Percentiles rank a stretch among this genome's conserved stretches.
These are phyloP conservation scores for Akabosia matsudoensis DNA, from an alignment of 1,140 invertebrate genomes.

Conservation along the genomic window DNA sequence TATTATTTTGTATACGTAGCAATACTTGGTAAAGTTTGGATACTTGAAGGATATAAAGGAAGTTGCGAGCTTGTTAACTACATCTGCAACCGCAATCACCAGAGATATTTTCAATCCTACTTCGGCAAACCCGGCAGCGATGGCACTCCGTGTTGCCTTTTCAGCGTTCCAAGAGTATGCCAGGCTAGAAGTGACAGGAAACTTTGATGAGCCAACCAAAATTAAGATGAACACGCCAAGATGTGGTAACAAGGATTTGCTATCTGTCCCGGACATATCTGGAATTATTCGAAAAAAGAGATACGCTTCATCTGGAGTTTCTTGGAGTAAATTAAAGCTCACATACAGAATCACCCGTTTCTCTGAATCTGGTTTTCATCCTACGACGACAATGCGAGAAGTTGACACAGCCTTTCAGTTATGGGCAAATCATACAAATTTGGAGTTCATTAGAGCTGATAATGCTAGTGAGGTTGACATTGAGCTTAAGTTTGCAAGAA, in stretches of 20 bases:
- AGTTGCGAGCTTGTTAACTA: conserved; percentile 9
- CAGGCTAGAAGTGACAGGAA: conserved; percentile 12
- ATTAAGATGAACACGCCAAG: conserved; percentile 27
- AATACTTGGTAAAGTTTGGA: conserved; percentile 31
- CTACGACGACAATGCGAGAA: conserved; percentile 10
- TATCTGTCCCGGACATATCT: not conserved
- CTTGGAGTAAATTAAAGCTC: conserved; percentile 25
- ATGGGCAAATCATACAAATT: conserved; percentile 29
- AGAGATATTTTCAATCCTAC: not conserved
- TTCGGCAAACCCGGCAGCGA: conserved; percentile 17
- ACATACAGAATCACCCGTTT: conserved; percentile 22
- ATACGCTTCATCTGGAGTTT: conserved; percentile 18
- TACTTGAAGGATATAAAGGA: conserved; percentile 31
- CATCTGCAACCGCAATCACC: not conserved
- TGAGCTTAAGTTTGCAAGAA: conserved; percentile 45
- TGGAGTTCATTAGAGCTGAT: conserved; percentile 11
- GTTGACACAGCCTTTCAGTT: conserved; percentile 21
- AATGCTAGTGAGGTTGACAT: conserved; percentile 35
- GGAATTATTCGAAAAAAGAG: conserved; percentile 11
- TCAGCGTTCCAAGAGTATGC: conserved; percentile 31
- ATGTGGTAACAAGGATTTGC: conserved; percentile 34
- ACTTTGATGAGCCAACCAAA: conserved; percentile 31
- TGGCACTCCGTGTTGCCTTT: conserved; percentile 19
- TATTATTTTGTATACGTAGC: not conserved
- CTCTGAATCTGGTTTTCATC: conserved; percentile 22